A percentile compares a stretch with the other conserved stretches of the same genome.
These are phyloP conservation scores for Cecidostiba fungosa DNA, from an alignment of 2,888 invertebrate genomes.

Conservation along the genomic window DNA sequence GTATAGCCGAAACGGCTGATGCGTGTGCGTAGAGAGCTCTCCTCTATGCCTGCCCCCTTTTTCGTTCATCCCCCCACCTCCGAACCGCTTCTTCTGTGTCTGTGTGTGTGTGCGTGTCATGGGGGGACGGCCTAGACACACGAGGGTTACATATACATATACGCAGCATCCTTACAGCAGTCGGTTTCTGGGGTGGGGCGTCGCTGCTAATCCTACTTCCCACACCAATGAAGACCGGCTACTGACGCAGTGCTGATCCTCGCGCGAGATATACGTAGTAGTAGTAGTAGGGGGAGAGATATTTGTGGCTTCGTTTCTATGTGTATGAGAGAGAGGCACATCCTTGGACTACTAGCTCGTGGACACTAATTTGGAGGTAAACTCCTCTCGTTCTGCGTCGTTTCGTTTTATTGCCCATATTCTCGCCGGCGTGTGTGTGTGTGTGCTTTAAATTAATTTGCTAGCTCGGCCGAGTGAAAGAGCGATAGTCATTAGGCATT, in stretches of 20 bases:
- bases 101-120: constrained; percentile 63
- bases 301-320: constrained; percentile 47
- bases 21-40: constrained; percentile 34
- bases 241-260: constrained; percentile 25
- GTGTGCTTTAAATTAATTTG: constrained; percentile 60
- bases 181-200: constrained; percentile 76
- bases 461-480: background rate
- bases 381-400: constrained; percentile 19
- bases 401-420: constrained; percentile 46
- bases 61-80: constrained; percentile 53
- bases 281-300: constrained; percentile 29
- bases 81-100: background rate
- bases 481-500: constrained; percentile 45
- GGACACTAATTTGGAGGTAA: constrained; percentile 55
- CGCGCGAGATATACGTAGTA: background rate
- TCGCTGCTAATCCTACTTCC: constrained; percentile 69
- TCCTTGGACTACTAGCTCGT: constrained; percentile 2
- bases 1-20: background rate
- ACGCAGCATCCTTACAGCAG: constrained; percentile 64
- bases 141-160: constrained; percentile 67
- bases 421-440: background rate
- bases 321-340: background rate
- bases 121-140: constrained; percentile 72
- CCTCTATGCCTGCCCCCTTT: constrained; percentile 64
- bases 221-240: constrained; percentile 61